phyloP scores from a whole-genome alignment of 2,888 invertebrate genomes.

The Polymixis flavicincta region DNA sequence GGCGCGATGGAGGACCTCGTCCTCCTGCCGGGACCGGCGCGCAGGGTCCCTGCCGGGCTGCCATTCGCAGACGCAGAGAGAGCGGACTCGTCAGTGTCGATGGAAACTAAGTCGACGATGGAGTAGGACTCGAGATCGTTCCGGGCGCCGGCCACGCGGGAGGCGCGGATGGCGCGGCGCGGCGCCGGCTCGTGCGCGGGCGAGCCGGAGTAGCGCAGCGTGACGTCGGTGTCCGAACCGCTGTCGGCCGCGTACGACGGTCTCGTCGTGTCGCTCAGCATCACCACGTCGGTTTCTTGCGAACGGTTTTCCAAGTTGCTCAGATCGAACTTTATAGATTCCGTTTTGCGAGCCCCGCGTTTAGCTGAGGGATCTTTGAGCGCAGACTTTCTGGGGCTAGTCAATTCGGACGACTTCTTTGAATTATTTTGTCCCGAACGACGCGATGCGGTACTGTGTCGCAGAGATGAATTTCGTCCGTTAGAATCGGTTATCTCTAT shows the following conservation, averaged over 20 bases:
- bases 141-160: no score
- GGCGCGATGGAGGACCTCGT: constrained; percentile 73
- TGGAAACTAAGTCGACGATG: constrained; percentile 83
- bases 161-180: constrained; percentile 71
- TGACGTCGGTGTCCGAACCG: constrained; percentile 69
- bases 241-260: constrained; percentile 35
- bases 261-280: constrained; percentile 55
- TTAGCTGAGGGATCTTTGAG: constrained; percentile 78
- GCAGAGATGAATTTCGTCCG: constrained; percentile 49
- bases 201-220: constrained; percentile 77
- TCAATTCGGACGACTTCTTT: constrained; percentile 58
- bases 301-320: constrained; percentile 77
- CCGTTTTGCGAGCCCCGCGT: constrained; percentile 75
- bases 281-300: constrained; percentile 62
- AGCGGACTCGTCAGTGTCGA: constrained; percentile 75
- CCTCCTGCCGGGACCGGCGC: constrained; percentile 49
- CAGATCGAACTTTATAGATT: constrained; percentile 86
- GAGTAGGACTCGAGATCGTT: constrained; percentile 80
- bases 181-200: constrained; percentile 76
- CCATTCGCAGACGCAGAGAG: constrained; percentile 75
- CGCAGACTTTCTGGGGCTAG: constrained; percentile 81
- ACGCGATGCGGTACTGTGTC: constrained; percentile 45
- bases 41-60: no score
- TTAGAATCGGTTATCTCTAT: constrained; percentile 73
- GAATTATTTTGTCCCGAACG: constrained; percentile 58